Evolutionary conservation across 2,888 invertebrate species (phyloP).

Genomic region (Hemithea aestivaria): DNA sequence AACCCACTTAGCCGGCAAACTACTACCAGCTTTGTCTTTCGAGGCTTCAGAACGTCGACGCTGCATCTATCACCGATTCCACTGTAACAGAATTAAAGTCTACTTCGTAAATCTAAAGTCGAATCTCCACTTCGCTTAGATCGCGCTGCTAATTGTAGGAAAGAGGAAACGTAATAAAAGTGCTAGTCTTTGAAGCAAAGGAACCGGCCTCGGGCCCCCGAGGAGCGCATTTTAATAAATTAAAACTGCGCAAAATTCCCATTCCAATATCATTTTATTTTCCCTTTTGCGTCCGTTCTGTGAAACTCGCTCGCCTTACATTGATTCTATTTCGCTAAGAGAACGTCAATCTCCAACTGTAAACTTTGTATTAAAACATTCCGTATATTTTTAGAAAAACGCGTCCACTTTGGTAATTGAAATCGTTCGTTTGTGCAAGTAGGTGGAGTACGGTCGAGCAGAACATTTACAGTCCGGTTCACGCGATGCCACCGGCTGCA

Average conservation of each 20-base stretch:
- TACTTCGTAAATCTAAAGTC: slow-evolving; percentile 59
- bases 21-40: slow-evolving; percentile 57
- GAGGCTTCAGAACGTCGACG: slow-evolving; percentile 51
- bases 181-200: slow-evolving; percentile 72
- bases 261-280: slow-evolving; percentile 70
- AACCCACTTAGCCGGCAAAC: slow-evolving; percentile 61
- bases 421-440: slow-evolving; percentile 24
- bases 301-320: slow-evolving; percentile 48
- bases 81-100: slow-evolving; percentile 62
- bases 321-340: slow-evolving; percentile 53
- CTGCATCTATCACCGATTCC: slow-evolving; percentile 64
- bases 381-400: slow-evolving; percentile 33
- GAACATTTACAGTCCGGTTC: slow-evolving; percentile 36
- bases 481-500: slow-evolving; percentile 28
- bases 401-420: slow-evolving; percentile 32
- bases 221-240: slow-evolving; percentile 75
- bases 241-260: slow-evolving; percentile 74
- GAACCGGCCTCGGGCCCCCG: slow-evolving; percentile 52
- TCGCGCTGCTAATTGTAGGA: slow-evolving; percentile 70
- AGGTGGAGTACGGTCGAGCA: slow-evolving; percentile 23
- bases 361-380: slow-evolving; percentile 38
- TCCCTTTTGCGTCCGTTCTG: slow-evolving; percentile 48
- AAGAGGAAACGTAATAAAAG: slow-evolving; percentile 73
- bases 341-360: slow-evolving; percentile 48
- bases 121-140: slow-evolving; percentile 59